Evolutionary conservation across 2,113 vertebrate genomes (phyloP).

Genomic region (Apteryx owenii): DNA sequence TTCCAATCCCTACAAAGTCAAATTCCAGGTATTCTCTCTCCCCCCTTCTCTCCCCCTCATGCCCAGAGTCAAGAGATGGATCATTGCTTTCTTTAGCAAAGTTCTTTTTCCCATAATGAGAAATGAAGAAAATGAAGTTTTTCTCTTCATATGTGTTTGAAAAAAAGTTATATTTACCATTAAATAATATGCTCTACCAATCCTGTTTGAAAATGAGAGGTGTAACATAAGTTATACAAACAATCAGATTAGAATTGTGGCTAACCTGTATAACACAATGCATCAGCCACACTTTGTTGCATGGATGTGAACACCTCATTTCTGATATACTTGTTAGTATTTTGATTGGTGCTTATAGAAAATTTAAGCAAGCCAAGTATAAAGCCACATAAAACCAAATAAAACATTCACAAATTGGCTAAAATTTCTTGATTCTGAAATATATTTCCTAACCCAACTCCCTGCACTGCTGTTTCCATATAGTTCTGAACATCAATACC

Average conservation of each 20-base stretch:
- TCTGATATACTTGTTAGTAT: not conserved
- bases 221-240: not conserved
- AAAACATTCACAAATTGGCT: not conserved
- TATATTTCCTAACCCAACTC: not conserved
- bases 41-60: not conserved
- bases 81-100: not conserved
- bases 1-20: not conserved
- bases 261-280: not conserved
- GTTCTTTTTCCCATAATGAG: not conserved
- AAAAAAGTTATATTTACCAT: not conserved
- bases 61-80: not conserved
- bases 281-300: not conserved
- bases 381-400: not conserved
- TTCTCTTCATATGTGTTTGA: not conserved
- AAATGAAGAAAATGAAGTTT: not conserved
- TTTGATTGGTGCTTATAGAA: not conserved
- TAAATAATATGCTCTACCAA: not conserved
- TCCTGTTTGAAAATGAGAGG: not conserved
- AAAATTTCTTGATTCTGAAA: not conserved
- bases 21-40: not conserved
- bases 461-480: not conserved
- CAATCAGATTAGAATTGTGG: not conserved
- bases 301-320: not conserved
- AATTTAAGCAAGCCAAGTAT: fast-evolving
- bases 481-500: not conserved